These are phyloP conservation scores for Zosterops japonicus DNA, from an alignment of 2,113 vertebrate genomes.

Conservation along the genomic window DNA sequence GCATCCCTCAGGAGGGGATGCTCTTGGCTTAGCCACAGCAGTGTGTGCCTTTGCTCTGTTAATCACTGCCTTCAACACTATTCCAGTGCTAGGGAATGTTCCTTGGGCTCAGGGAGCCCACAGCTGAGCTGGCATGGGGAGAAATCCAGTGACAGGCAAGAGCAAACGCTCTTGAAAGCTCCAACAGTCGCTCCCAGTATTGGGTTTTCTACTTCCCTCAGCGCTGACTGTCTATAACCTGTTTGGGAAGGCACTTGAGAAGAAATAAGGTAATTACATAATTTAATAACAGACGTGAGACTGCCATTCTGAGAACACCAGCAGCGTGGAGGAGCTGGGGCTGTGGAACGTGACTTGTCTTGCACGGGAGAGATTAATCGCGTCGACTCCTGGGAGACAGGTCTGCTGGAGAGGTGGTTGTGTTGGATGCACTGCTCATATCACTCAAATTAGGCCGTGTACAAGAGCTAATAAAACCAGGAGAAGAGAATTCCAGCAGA, in stretches of 20 bases:
- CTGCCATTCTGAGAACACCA: background rate
- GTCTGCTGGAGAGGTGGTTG: background rate
- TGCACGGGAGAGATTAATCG: constrained; percentile 32
- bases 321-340: background rate
- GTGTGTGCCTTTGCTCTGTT: background rate
- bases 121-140: background rate
- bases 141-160: background rate
- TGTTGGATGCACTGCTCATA: background rate
- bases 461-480: constrained; percentile 5
- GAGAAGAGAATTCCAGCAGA: constrained; percentile 3
- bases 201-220: background rate
- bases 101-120: background rate
- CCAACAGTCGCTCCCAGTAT: background rate
- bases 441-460: background rate
- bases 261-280: constrained; percentile 54
- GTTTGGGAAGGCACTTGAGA: constrained; percentile 7
- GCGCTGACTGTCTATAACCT: background rate
- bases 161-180: background rate
- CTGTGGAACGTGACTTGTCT: constrained; percentile 19
- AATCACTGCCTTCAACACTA: background rate
- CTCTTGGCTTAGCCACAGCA: background rate
- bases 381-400: background rate
- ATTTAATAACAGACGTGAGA: constrained; percentile 46
- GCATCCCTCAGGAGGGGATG: background rate
- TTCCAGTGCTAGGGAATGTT: background rate